Evolutionary conservation across 1,140 invertebrate genomes (phyloP), one percentile per base, ranked within the genome.

Genomic region (Oedothorax gibbosus): DNA sequence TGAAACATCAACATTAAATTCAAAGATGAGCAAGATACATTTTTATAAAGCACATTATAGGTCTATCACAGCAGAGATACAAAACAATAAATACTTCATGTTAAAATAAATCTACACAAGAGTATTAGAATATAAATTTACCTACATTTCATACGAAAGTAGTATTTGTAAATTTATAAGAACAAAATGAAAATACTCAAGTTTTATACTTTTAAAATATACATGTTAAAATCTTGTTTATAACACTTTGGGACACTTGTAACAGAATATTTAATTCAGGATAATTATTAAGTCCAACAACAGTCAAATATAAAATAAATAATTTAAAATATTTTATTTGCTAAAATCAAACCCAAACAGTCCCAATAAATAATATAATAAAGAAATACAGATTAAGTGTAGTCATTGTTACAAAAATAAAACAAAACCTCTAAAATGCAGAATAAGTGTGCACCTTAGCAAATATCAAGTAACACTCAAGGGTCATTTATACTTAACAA

Each of bases 1-100:
- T 57, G 35, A 82, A 72, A 73, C 56, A 73, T 73, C 57, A 53
- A 82, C 51, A 82, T 73, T 64, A 72, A 82, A 64, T 82, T 65
- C 53, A 82, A 73, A 35, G 49, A 73, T 73, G 69, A 82, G 80
- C 80, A 72, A 82, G 18, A 82, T 82, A 82, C 53, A 66, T 76
- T 84, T 84, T 71, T 18, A 75, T 82, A 82, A 82, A 73, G 80
- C 80, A 82, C 80, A 73, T 57, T 66, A 68, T 82, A 82, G 54
- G 80, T 53, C 62, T 84, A 68, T 84, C 81, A 84, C 80, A 82
- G 80, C 66, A 71, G 57, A 60, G 65, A 82, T 82, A 69, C 69
- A 72, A 60, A 72, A 82, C 20, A 35, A 81, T 73, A 72, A 72
- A 82, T 71, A 64, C 80, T 82, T 62, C 65, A 14, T 15, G 62